These are phyloP conservation scores for Tenualosa ilisha DNA, from an alignment of 2,797 vertebrate genomes.

Conservation along the genomic window DNA sequence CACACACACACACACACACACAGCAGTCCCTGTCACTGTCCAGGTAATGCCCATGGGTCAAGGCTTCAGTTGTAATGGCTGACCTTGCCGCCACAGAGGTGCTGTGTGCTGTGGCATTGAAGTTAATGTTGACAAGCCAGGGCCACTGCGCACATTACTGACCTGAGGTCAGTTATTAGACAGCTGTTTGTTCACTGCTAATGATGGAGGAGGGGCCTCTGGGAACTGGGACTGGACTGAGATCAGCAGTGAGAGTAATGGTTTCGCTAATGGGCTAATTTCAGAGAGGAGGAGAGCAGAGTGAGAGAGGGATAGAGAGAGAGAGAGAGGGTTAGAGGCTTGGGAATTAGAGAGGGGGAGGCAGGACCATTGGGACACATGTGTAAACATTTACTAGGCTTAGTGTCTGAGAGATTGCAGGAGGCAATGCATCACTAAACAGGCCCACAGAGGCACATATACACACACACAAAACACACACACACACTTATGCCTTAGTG, in stretches of 20 bases:
- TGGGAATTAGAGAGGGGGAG: not conserved
- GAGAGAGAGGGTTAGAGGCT: not conserved
- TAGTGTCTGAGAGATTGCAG: not conserved
- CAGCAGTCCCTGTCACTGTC: not conserved
- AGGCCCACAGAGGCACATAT: not conserved
- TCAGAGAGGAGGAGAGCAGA: not conserved
- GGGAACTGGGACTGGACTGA: not conserved
- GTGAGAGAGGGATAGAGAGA: not conserved
- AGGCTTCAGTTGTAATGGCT: not conserved
- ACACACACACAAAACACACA: slow-evolving; percentile 1
- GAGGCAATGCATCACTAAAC: not conserved
- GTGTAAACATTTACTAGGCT: not conserved
- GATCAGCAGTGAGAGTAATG: not conserved
- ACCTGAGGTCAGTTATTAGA: not conserved
- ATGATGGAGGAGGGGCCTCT: not conserved
- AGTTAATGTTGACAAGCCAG: slow-evolving; percentile 14
- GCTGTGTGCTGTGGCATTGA: not conserved
- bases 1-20: not conserved
- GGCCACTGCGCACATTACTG: not conserved
- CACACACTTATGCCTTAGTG: not conserved
- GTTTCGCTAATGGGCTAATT: not conserved
- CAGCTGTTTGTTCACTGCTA: not conserved
- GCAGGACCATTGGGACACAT: not conserved
- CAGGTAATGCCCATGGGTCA: not conserved
- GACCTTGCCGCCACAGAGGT: not conserved